Conservation (phyloP, 2,797 vertebrate species). For the Semaprochilodus insignis region DNA sequence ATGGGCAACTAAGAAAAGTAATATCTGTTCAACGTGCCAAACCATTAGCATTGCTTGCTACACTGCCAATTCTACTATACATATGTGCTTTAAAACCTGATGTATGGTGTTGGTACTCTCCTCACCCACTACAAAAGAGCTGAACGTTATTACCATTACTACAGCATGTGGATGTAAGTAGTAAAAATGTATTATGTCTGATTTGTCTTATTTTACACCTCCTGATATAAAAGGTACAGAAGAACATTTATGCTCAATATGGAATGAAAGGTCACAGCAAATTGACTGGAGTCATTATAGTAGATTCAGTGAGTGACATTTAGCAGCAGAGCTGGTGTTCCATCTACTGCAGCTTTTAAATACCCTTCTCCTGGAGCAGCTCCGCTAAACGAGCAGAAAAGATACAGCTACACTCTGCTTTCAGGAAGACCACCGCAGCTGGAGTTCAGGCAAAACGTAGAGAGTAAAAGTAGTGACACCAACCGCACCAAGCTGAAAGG, state of each 20-base stretch:
- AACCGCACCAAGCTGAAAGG: no score
- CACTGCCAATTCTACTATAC: background rate
- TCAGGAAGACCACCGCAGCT: no score
- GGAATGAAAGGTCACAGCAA: background rate
- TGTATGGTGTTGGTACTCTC: no score
- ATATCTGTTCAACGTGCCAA: background rate
- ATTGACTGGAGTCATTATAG: background rate
- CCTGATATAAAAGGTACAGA: no score
- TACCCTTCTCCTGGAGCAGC: background rate
- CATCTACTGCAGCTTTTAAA: background rate
- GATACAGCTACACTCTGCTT: no score
- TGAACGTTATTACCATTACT: background rate
- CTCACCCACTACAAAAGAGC: background rate
- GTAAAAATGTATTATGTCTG: no score
- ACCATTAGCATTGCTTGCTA: background rate
- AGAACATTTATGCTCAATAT: background rate
- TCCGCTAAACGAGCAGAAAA: background rate
- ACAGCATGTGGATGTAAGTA: no score
- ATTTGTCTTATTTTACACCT: no score
- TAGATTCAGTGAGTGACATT: background rate
- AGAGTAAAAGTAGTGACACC: no score
- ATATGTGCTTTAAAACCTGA: background rate
- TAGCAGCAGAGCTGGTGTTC: background rate
- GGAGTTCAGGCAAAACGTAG: no score
- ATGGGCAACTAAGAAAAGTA: no score